Conservation (phyloP, 2,113 vertebrate genomes). For the Prinia subflava region DNA sequence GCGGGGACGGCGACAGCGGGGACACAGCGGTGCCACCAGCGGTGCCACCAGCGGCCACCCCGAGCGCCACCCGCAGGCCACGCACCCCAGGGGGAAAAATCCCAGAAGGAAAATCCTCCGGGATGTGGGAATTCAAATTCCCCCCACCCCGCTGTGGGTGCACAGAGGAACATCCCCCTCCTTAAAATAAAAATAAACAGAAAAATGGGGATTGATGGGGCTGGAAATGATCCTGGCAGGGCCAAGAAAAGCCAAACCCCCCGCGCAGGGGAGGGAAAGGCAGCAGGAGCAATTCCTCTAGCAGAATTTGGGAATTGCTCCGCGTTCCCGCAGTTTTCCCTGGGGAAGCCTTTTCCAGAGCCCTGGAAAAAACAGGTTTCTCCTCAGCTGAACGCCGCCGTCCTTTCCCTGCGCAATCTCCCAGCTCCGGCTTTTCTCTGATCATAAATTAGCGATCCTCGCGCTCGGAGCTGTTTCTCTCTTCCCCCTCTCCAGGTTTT, state of each 20-base stretch:
- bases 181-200: too few relatives aligned
- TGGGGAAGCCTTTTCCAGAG: constrained; percentile 10
- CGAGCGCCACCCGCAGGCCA: neutral
- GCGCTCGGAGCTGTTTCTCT: constrained; percentile 21
- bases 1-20: accelerated
- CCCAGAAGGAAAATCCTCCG: too few relatives aligned
- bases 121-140: neutral
- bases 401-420: neutral
- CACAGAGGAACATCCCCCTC: neutral
- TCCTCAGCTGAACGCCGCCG: neutral
- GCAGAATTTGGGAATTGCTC: neutral
- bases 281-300: neutral
- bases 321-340: neutral
- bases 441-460: constrained; percentile 44
- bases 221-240: too few relatives aligned
- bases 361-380: neutral
- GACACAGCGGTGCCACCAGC: neutral
- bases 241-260: neutral
- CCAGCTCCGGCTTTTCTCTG: neutral
- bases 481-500: constrained; percentile 37
- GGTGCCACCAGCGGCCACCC: neutral
- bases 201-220: too few relatives aligned
- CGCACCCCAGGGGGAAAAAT: accelerated
- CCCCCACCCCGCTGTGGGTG: accelerated
- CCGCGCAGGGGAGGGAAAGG: neutral